Conservation (phyloP, 53 echinoderm and acorn worm species). For the Mesocentrotus franciscanus region DNA sequence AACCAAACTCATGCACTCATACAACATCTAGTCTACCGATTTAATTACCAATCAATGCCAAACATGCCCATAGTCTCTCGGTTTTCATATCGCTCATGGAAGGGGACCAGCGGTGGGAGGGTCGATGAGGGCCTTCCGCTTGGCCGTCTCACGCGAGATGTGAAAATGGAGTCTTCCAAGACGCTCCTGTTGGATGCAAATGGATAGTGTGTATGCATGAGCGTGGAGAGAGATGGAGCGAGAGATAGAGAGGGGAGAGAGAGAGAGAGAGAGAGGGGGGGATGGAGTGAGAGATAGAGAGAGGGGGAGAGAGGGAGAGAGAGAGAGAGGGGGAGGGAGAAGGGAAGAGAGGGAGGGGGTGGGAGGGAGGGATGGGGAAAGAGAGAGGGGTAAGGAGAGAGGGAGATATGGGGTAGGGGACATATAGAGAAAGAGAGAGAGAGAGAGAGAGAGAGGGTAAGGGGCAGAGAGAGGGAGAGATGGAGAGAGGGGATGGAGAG, state of each 20-base stretch:
- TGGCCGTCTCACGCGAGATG: constrained; percentile 91
- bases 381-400: background rate
- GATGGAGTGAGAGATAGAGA: background rate
- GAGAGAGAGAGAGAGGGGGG: background rate
- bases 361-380: background rate
- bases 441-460: too few relatives aligned
- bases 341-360: background rate
- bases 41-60: background rate
- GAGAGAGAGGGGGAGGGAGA: background rate
- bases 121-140: constrained; percentile 90
- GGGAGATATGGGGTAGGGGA: too few relatives aligned
- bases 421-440: too few relatives aligned
- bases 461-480: too few relatives aligned
- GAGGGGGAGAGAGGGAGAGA: too few relatives aligned
- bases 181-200: constrained; percentile 80
- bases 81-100: too few relatives aligned
- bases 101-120: constrained; percentile 75
- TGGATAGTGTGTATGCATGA: constrained; percentile 8
- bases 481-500: too few relatives aligned
- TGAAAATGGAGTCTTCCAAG: constrained; percentile 96
- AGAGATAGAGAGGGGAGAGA: background rate
- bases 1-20: background rate
- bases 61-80: constrained; percentile 16
- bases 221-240: background rate
- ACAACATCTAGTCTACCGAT: background rate